Base-by-base conservation (phyloP, 2,888 invertebrate genomes). In the Campopleginae sp. region DNA sequence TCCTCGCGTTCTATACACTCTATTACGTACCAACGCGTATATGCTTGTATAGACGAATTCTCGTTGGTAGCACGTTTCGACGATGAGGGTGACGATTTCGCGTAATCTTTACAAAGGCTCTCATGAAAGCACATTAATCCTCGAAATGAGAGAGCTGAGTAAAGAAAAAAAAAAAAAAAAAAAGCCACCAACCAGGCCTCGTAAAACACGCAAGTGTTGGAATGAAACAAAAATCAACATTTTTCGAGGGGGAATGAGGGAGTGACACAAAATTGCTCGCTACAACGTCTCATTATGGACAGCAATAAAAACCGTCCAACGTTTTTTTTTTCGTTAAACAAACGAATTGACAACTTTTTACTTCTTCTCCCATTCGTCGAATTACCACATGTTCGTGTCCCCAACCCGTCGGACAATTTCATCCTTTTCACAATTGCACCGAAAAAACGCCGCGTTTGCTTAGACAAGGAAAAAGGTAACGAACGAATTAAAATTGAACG, bases 51-150 rank as follows among this genome's bases (percentile, higher is more conserved):
- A 70, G 19, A 38, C 31, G n/a, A 31, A 61, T 77, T 68, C 51
- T 68, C 19, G 61, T 44, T 63, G 44, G 33, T 46, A 19, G 38
- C 31, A 44, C 51, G 31, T 38, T 33, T 38, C 23, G 65, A 44
- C 44, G 54, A 68, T 23, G 42, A 42, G 42, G 27, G 31, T 63
- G 51, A 65, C 77, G 63, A 70, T 74, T 79, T 63, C 75, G 63
- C 78, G 78, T 76, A 85, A 85, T 85, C 78, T 85, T 82, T 51
- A 75, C 78, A 76, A 78, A 74, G 48, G 82, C 85, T 79, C 79
- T 79, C 74, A 78, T 51, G 75, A 82, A 71, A 85, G 79, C 78
- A 75, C 82, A 79, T 85, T 85, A 79, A 85, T 82, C 85, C 70
- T 82, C 65, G 71, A 27, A 68, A 44, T 51, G 46, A 51, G 66